Conservation (phyloP, 2,888 invertebrate species). For the Eledona agricola region DNA sequence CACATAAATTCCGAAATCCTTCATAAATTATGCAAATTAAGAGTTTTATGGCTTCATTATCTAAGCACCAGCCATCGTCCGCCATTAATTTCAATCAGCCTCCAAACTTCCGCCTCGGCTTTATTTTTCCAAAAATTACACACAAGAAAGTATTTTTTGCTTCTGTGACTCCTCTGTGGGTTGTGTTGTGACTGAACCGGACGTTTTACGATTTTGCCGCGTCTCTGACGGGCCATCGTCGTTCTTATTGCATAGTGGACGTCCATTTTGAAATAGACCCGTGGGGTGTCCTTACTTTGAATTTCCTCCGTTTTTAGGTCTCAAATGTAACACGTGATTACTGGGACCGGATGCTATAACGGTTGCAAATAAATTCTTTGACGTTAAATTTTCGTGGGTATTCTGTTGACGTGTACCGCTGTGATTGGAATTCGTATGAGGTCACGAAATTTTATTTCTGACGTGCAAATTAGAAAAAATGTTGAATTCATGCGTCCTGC, state of each 20-base stretch:
- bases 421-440: no score
- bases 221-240: constrained; percentile 45
- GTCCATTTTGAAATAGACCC: constrained; percentile 44
- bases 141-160: constrained; percentile 20
- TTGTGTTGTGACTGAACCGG: constrained; percentile 40
- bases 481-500: no score
- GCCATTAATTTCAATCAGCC: constrained; percentile 26
- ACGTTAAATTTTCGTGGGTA: no score
- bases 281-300: constrained; percentile 37
- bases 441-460: no score
- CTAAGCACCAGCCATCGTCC: constrained; percentile 25
- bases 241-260: constrained; percentile 47
- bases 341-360: no score
- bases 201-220: constrained; percentile 33
- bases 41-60: constrained; percentile 34
- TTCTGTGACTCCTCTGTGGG: constrained; percentile 41
- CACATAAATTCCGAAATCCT: constrained; percentile 25
- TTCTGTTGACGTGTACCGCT: no score
- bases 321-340: no score
- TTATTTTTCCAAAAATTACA: neutral
- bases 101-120: constrained; percentile 5
- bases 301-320: constrained; percentile 38
- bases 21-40: constrained; percentile 31
- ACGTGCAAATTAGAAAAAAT: no score
- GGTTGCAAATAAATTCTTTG: no score